phyloP scores from a whole-genome alignment of 2,888 invertebrate species.

The Folsomia manolachei region DNA sequence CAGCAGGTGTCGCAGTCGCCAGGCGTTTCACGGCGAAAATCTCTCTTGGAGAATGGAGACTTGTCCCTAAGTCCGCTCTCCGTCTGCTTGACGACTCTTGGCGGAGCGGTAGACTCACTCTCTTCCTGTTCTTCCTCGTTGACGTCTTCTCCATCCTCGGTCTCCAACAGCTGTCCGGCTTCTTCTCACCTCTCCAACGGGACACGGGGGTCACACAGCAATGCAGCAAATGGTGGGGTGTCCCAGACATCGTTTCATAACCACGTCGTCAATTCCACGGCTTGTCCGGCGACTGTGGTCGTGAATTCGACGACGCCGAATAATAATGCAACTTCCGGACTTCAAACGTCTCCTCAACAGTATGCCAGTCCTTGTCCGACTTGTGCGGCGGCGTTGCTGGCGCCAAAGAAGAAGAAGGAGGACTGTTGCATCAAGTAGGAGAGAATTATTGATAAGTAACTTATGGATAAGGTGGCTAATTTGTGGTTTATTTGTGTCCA shows the following conservation, averaged over 20 bases:
- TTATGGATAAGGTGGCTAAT: neutral
- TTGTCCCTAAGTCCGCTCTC: too few relatives aligned
- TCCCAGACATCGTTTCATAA: too few relatives aligned
- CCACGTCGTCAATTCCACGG: conserved; percentile 33
- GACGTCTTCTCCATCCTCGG: conserved; percentile 17
- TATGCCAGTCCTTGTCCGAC: conserved; percentile 43
- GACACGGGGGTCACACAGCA: too few relatives aligned
- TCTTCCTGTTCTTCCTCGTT: too few relatives aligned
- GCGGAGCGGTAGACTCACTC: neutral
- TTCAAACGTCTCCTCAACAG: conserved; percentile 30
- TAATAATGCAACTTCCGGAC: conserved; percentile 41
- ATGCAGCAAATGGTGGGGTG: too few relatives aligned
- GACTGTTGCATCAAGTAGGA: conserved; percentile 48
- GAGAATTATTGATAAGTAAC: neutral
- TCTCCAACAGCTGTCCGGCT: too few relatives aligned
- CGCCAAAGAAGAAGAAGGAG: conserved; percentile 48
- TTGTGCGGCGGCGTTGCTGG: conserved; percentile 39
- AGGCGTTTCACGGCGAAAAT: conserved; percentile 32
- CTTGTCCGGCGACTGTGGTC: conserved; percentile 31
- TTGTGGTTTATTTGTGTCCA: conserved; percentile 10
- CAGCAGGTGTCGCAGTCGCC: too few relatives aligned
- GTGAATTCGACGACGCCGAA: conserved; percentile 33
- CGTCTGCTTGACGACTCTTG: too few relatives aligned
- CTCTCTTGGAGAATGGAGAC: too few relatives aligned
- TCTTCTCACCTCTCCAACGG: conserved; percentile 25